These are phyloP conservation scores for Acanthurus lineatus DNA, from an alignment of 2,797 vertebrate species.

Conservation along the genomic window DNA sequence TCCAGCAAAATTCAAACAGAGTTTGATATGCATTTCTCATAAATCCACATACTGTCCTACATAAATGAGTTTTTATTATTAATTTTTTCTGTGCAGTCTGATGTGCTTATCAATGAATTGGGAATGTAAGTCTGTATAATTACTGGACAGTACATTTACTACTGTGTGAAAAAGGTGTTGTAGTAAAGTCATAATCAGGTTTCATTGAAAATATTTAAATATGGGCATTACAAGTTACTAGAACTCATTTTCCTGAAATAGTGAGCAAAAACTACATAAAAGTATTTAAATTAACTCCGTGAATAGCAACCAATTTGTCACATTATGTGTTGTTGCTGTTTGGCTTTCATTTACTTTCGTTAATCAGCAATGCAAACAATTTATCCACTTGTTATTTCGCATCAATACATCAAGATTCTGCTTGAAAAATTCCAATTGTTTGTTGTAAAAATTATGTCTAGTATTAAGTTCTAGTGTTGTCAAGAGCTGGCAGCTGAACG, in stretches of 20 bases:
- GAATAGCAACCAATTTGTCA: not conserved
- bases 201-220: not conserved
- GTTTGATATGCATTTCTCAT: too few relatives aligned
- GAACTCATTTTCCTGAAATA: not conserved
- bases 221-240: not conserved
- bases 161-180: too few relatives aligned
- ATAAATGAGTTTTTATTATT: not conserved
- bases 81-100: not conserved
- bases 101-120: not conserved
- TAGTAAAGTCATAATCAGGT: not conserved
- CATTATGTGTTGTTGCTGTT: not conserved
- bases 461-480: not conserved
- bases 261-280: not conserved
- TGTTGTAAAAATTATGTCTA: not conserved
- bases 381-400: not conserved
- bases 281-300: not conserved
- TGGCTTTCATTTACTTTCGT: not conserved
- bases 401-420: not conserved
- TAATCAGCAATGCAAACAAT: not conserved
- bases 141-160: too few relatives aligned
- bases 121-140: too few relatives aligned
- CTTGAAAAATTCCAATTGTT: not conserved
- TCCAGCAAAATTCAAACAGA: not conserved
- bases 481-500: conserved; percentile 7
- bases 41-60: too few relatives aligned